Evolutionary conservation across 2,113 vertebrate genomes (phyloP), one percentile per base, ranked within the genome.

Genomic region (Hemiscyllium ocellatum): DNA sequence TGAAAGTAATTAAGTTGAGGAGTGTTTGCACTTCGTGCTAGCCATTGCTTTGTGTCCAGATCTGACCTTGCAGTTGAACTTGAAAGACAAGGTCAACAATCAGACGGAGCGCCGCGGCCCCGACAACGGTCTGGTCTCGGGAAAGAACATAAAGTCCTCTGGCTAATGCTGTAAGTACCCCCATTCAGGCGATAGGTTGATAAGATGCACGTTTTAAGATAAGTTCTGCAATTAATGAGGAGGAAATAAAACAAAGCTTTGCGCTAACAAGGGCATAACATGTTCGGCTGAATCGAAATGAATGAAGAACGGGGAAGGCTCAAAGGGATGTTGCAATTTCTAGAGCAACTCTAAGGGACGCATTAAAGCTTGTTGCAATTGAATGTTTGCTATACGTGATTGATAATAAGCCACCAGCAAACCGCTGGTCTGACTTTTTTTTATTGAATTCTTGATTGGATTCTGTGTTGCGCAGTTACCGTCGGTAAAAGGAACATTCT

Each of bases 61-160:
- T 65, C 68, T 95, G 94, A 95, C 94, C 94, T 95, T 95, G 94
- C 22, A 47, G 68, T 95, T 95, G 94, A 95, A 95, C 94, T 95
- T 95, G 94, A 95, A 95, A 95, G 68, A 26, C 94, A 76, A 47
- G 37, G 94, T 95, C 69, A 95, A 95, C 93, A 95, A 95, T 95
- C 69, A 95, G 94, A 95, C 94, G 42, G 26, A 72, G 68, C 42
- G 66, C 94, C 94, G 94, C 94, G 69, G 68, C 94, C 94, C 68
- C 94, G 69, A 72, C 94, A 20, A 95, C 42, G 47, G 94, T 72
- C 68, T 95, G 47, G 94, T 72, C 94, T 95, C 47, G 17, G 89
- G 10, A 72, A 52, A 72, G 94, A 95, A 95, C 94, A 76, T 72
- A 95, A 52, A 95, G 68, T 72, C 47, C 68, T 69, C 47, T 42